Conservation (phyloP, 2,113 vertebrate genomes). For the Sinocyclocheilus anophthalmus region DNA sequence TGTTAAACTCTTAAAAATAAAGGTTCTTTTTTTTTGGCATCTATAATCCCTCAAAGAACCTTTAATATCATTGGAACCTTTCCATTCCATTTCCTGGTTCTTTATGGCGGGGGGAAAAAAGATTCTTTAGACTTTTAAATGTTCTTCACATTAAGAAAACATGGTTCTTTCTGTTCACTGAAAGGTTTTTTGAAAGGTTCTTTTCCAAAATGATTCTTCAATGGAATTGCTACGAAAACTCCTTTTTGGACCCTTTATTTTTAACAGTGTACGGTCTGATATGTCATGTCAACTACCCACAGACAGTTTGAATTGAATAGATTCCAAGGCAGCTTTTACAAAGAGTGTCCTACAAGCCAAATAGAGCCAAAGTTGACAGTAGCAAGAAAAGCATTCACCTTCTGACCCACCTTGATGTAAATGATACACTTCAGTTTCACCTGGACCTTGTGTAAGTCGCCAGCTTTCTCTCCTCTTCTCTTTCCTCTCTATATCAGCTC, state of each 20-base stretch:
- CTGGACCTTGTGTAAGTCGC: neutral
- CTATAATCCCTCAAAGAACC: neutral
- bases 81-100: neutral
- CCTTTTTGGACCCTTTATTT: neutral
- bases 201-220: no score
- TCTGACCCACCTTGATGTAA: neutral
- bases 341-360: neutral
- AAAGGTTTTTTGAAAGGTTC: neutral
- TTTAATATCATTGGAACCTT: neutral
- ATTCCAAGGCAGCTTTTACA: neutral
- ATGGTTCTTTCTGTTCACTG: neutral
- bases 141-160: neutral
- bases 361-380: neutral
- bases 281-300: neutral
- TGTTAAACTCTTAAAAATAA: neutral
- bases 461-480: conserved; percentile 13
- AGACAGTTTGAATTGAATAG: neutral
- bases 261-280: neutral
- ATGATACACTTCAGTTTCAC: neutral
- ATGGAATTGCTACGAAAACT: neutral
- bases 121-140: neutral
- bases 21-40: neutral
- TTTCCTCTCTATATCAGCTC: neutral
- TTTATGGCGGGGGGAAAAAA: neutral
- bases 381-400: neutral